Percentiles rank a stretch among this genome's conserved stretches.
phyloP scores from a whole-genome alignment of 2,888 invertebrate genomes.

The Teleiodes luculella region DNA sequence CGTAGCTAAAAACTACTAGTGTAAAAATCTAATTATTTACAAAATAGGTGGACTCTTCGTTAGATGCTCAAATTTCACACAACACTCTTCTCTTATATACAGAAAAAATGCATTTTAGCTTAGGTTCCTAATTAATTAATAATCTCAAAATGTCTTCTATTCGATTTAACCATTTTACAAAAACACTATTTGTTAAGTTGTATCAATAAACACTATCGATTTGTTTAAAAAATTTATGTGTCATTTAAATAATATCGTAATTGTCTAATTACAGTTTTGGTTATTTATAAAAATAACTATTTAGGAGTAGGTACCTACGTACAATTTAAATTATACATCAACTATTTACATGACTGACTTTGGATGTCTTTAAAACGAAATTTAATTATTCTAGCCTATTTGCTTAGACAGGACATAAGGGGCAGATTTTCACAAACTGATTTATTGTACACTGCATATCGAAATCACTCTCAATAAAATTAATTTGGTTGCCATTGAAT shows the following conservation, averaged over 20 bases:
- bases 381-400: not conserved
- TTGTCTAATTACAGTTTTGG: constrained; percentile 38
- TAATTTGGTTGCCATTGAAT: too few relatives aligned
- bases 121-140: not conserved
- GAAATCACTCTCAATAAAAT: too few relatives aligned
- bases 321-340: constrained; percentile 23
- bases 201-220: not conserved
- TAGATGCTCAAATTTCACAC: constrained; percentile 67
- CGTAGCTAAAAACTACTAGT: constrained; percentile 49
- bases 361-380: constrained; percentile 30
- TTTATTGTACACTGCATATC: too few relatives aligned
- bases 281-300: constrained; percentile 56
- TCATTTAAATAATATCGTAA: not conserved
- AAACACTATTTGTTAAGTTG: constrained; percentile 5
- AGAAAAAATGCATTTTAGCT: constrained; percentile 1
- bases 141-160: not conserved
- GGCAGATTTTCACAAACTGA: not conserved
- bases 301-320: too few relatives aligned
- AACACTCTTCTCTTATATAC: constrained; percentile 35
- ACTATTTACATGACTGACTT: constrained; percentile 58
- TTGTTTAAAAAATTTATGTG: too few relatives aligned
- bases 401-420: not conserved
- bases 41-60: constrained; percentile 78
- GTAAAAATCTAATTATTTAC: constrained; percentile 76
- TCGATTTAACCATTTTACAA: not conserved